phyloP scores from a whole-genome alignment of 2,888 invertebrate genomes.

The Drosophila fulvimacula region DNA sequence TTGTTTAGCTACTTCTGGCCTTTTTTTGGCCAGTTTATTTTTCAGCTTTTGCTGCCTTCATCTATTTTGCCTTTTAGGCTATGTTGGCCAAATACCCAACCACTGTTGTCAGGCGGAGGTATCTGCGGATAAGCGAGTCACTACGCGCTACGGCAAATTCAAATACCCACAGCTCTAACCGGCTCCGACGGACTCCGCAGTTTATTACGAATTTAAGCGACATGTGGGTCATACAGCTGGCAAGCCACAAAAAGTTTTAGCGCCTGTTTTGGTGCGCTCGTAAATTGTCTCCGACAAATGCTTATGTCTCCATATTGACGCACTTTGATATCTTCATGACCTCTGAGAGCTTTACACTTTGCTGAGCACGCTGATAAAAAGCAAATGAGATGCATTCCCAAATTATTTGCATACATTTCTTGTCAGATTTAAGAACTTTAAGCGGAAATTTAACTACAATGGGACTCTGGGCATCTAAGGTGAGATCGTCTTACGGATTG shows the following conservation, averaged over 20 bases:
- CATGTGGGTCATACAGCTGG: conserved; percentile 27
- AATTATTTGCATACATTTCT: neutral
- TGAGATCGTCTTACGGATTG: neutral
- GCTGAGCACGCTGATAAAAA: conserved; percentile 23
- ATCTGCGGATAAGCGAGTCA: conserved; percentile 46
- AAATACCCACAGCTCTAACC: conserved; percentile 31
- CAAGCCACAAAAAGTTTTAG: conserved; percentile 38
- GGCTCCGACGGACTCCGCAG: conserved; percentile 13
- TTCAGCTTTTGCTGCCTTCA: conserved; percentile 57
- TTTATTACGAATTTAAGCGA: conserved; percentile 32
- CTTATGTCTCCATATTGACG: conserved; percentile 38
- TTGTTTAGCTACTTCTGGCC: conserved; percentile 28
- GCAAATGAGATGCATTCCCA: conserved; percentile 18
- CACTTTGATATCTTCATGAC: conserved; percentile 48
- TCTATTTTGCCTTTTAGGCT: conserved; percentile 45
- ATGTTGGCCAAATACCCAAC: conserved; percentile 22
- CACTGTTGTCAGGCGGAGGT: conserved; percentile 39
- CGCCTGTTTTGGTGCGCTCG: conserved; percentile 34
- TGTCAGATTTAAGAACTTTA: neutral
- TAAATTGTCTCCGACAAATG: conserved; percentile 44
- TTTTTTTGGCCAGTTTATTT: conserved; percentile 57
- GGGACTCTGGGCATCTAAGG: neutral
- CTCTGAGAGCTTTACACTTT: conserved; percentile 33
- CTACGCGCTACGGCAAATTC: conserved; percentile 38
- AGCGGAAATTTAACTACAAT: neutral